These are phyloP conservation scores for Luperina testacea DNA, from an alignment of 2,888 invertebrate species.

Conservation along the genomic window DNA sequence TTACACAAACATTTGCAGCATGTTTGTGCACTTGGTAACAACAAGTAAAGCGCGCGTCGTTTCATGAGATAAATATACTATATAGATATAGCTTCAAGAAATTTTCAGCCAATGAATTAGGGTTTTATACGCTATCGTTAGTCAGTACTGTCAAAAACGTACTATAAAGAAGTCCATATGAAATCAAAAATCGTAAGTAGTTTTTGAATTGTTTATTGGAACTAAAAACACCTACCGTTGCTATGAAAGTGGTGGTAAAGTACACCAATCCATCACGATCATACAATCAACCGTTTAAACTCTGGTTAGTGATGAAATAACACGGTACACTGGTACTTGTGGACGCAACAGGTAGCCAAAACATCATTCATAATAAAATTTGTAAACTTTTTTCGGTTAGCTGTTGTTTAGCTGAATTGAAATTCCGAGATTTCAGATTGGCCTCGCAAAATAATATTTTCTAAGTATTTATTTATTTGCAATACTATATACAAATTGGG, in stretches of 20 bases:
- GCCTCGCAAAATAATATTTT: neutral
- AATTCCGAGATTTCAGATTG: neutral
- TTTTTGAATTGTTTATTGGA: neutral
- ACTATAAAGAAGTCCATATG: too few relatives aligned
- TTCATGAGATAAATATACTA: too few relatives aligned
- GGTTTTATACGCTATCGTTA: too few relatives aligned
- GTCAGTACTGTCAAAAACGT: too few relatives aligned
- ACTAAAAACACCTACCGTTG: neutral
- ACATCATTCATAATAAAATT: slow-evolving; percentile 34
- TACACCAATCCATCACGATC: slow-evolving; percentile 21
- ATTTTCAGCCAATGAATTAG: too few relatives aligned
- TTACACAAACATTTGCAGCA: too few relatives aligned
- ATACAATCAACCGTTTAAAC: slow-evolving; percentile 11
- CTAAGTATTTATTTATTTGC: too few relatives aligned
- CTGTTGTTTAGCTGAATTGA: neutral
- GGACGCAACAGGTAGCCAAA: slow-evolving; percentile 40
- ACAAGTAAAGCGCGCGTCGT: too few relatives aligned
- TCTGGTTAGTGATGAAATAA: slow-evolving; percentile 22
- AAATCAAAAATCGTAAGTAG: too few relatives aligned
- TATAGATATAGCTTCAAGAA: too few relatives aligned
- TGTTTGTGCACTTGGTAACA: too few relatives aligned
- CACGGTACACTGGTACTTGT: neutral
- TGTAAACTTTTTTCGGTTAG: slow-evolving; percentile 2
- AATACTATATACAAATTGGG: too few relatives aligned
- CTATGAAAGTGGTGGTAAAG: neutral